These are phyloP conservation scores for Xerus rutilus DNA, from an alignment of 2,797 vertebrate species.

Conservation along the genomic window DNA sequence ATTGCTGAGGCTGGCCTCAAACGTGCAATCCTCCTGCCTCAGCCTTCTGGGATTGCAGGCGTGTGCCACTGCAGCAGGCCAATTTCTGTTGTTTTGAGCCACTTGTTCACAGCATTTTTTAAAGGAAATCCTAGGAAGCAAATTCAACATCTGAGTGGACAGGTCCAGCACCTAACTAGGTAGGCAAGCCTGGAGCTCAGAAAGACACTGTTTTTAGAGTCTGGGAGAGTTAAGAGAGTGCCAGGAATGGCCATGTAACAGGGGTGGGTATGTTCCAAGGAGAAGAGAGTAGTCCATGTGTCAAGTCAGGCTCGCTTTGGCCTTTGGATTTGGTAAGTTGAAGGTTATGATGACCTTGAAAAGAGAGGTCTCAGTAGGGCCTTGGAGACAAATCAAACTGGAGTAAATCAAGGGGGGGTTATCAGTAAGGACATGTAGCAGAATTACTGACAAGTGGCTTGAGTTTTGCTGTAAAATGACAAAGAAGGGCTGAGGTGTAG, in stretches of 20 bases:
- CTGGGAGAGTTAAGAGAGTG: not conserved
- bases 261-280: not conserved
- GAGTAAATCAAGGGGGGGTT: not conserved
- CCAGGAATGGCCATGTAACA: not conserved
- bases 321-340: not conserved
- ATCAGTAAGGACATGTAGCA: not conserved
- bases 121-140: not conserved
- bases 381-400: not conserved
- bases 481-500: not conserved
- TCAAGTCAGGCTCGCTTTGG: not conserved
- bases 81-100: not conserved
- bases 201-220: not conserved
- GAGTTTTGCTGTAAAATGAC: not conserved
- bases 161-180: not conserved
- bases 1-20: no score
- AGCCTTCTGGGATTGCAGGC: no score
- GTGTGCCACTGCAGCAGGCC: accelerated
- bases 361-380: not conserved
- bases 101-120: not conserved
- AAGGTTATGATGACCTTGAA: not conserved
- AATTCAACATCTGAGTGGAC: no score
- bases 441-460: not conserved
- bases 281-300: not conserved
- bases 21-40: no score
- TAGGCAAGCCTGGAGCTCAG: not conserved